These are phyloP conservation scores for Trichopoda pennipes DNA, from an alignment of 2,888 invertebrate species.

Conservation along the genomic window DNA sequence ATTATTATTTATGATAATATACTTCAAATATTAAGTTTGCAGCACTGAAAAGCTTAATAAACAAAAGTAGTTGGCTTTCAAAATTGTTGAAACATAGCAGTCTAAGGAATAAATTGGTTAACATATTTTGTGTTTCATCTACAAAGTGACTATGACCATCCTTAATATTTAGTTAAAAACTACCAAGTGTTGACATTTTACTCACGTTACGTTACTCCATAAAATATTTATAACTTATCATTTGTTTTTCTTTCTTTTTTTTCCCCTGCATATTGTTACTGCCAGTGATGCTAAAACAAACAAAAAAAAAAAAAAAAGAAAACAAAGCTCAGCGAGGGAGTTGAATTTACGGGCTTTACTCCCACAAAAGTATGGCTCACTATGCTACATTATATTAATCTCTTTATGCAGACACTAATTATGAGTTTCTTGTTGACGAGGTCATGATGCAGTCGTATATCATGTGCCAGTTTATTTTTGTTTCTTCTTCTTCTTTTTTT, in stretches of 20 bases:
- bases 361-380: conserved; percentile 41
- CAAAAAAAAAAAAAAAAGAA: conserved; percentile 3
- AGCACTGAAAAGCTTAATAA: no score
- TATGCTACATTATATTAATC: conserved; percentile 37
- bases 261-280: neutral
- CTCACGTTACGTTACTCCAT: conserved; percentile 49
- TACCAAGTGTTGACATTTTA: conserved; percentile 57
- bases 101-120: no score
- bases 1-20: no score
- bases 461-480: conserved; percentile 43
- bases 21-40: no score
- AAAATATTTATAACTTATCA: conserved; percentile 41
- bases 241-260: conserved; percentile 23
- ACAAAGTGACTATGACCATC: neutral
- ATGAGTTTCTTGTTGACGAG: conserved; percentile 72
- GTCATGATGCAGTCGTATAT: conserved; percentile 64
- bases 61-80: no score
- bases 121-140: no score
- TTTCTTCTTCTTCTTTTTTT: no score
- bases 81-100: no score
- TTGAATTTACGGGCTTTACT: neutral
- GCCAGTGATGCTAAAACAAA: neutral
- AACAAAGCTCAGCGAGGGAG: neutral
- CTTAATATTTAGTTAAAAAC: neutral
- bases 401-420: conserved; percentile 71